phyloP scores from a whole-genome alignment of 2,113 vertebrate species.

The Terrapene triunguis region DNA sequence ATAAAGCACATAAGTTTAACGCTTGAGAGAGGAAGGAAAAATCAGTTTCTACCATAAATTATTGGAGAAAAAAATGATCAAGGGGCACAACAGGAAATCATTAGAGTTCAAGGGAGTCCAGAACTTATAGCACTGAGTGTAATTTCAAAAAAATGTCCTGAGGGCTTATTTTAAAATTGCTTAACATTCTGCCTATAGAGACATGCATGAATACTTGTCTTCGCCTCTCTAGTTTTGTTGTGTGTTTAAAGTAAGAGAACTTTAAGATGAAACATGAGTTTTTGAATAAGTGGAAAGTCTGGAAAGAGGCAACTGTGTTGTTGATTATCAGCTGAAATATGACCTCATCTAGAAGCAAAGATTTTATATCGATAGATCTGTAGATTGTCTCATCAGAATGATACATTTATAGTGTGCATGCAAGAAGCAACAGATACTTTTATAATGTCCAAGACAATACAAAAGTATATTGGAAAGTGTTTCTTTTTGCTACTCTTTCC shows the following conservation, averaged over 20 bases:
- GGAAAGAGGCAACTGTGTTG: background rate
- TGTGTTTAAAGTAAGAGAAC: background rate
- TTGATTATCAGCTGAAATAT: background rate
- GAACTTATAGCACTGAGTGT: background rate
- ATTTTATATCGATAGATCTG: background rate
- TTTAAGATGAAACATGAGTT: background rate
- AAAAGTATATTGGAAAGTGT: background rate
- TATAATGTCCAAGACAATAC: background rate
- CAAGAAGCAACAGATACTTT: background rate
- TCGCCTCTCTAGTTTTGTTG: background rate
- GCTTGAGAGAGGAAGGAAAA: background rate
- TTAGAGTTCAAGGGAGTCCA: background rate
- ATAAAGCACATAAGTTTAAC: background rate
- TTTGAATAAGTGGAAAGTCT: background rate
- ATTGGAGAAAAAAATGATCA: background rate
- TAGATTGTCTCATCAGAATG: background rate
- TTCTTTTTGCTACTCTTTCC: background rate
- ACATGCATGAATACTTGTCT: background rate
- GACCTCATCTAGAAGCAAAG: background rate
- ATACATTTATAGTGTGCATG: background rate
- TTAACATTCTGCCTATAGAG: background rate
- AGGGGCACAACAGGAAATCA: background rate
- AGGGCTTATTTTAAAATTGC: background rate
- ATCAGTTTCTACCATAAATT: background rate
- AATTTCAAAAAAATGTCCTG: background rate